Conservation (phyloP, 2,888 invertebrate species). For the Ennomos erosarius region DNA sequence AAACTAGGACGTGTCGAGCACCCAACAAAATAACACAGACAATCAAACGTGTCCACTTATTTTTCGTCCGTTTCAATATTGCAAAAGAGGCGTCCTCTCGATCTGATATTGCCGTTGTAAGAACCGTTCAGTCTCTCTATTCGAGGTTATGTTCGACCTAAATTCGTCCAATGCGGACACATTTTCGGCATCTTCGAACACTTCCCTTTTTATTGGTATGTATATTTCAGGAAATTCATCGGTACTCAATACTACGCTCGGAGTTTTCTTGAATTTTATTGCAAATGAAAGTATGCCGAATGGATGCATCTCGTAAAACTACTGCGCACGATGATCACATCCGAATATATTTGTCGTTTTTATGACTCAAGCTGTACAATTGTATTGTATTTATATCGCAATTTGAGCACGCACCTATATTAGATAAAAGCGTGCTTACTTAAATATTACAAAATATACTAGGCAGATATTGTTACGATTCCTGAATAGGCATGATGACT, state of each 20-base stretch:
- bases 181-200: constrained; percentile 69
- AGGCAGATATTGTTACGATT: no score
- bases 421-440: no score
- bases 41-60: constrained; percentile 38
- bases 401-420: not conserved
- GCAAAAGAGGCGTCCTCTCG: constrained; percentile 58
- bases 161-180: constrained; percentile 75
- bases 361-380: constrained; percentile 26
- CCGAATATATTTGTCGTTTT: constrained; percentile 34
- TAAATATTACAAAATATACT: no score
- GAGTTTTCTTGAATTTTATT: constrained; percentile 57
- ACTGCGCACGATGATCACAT: constrained; percentile 37
- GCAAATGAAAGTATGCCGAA: constrained; percentile 60
- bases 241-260: constrained; percentile 43
- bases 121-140: constrained; percentile 69
- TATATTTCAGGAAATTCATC: constrained; percentile 69
- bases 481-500: no score
- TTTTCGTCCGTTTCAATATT: constrained; percentile 57
- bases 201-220: constrained; percentile 73
- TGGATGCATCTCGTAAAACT: constrained; percentile 55
- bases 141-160: constrained; percentile 72
- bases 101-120: constrained; percentile 70
- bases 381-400: constrained; percentile 3
- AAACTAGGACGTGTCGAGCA: constrained; percentile 14
- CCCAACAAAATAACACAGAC: constrained; percentile 24